Evolutionary conservation across 2,113 vertebrate species (phyloP).

Genomic region (Paratilapia polleni): DNA sequence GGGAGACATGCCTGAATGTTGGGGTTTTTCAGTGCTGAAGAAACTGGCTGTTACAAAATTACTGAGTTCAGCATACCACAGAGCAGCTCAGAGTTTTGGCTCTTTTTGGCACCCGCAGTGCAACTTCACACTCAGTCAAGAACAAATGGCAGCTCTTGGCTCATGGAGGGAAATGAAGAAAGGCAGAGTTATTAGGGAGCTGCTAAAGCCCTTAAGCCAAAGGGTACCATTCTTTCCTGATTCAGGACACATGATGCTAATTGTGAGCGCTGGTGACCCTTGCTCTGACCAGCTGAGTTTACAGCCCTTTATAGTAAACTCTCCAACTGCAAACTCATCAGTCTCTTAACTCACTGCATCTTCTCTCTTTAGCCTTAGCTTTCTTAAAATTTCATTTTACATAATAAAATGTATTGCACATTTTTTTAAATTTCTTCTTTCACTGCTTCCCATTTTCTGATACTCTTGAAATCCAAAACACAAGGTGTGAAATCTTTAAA

Average conservation of each 20-base stretch:
- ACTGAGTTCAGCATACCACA: slow-evolving; percentile 51
- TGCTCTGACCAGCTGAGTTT: slow-evolving; percentile 15
- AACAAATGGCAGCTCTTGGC: slow-evolving; percentile 22
- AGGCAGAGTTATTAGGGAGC: slow-evolving; percentile 27
- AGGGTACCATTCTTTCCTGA: slow-evolving; percentile 48
- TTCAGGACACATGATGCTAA: slow-evolving; percentile 29
- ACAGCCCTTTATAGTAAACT: background rate
- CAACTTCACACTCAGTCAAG: slow-evolving; percentile 23
- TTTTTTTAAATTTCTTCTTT: background rate
- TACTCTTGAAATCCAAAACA: background rate
- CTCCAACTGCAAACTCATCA: background rate
- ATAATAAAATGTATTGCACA: background rate
- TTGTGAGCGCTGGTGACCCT: slow-evolving; percentile 13
- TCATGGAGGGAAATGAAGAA: slow-evolving; percentile 33
- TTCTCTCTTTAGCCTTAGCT: background rate
- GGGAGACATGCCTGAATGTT: slow-evolving; percentile 37
- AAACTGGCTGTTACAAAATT: slow-evolving; percentile 32
- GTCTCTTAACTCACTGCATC: background rate
- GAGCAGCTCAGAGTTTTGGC: slow-evolving; percentile 35
- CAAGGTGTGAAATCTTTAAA: background rate
- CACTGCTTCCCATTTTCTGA: background rate
- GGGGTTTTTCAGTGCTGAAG: slow-evolving; percentile 18
- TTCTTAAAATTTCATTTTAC: background rate
- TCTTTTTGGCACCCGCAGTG: slow-evolving; percentile 11
- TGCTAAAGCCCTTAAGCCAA: slow-evolving; percentile 47